Base-by-base conservation (phyloP, 2,113 vertebrate species). In the Eudyptes chrysolophus region DNA sequence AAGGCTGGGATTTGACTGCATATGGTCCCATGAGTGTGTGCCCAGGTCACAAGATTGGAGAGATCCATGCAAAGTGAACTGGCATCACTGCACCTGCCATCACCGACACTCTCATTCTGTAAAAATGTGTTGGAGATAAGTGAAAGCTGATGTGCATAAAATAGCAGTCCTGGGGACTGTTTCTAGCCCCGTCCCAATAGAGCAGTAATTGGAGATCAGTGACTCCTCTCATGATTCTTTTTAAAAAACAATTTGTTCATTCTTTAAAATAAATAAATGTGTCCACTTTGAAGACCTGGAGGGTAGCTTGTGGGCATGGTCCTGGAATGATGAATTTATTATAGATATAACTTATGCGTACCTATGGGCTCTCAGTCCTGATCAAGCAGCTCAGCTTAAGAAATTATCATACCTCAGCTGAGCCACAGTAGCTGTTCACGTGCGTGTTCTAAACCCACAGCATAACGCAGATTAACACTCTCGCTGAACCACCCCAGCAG, bases 21-120 rank as follows among this genome's bases (percentile, higher is more conserved):
- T 11, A 97, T 97, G n/a, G 96, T 96, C 11, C 97, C 96, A 0
- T 97, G 97, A 38, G 22, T 38, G 62, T 97, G 97, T 32, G 97
- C 97, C 97, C 97, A 97, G 72, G 60, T 25, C 52, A 97, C 97
- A 1, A 97, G 96, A 10, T 62, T 97, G 94, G 72, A 69, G 49
- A 97, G 94, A 62, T 94, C 96, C 1, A 0, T 4, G 8, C 3
- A 6, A 30, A 86, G 25, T 4, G 74, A 90, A 12, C 40, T 13
- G 57, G 38, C 19, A 15, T 40, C 0, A 1, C 52, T 22, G 89
- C 16, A 8, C 20, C 11, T 20, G 11, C n/a, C 1, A 0, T 71
- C 82, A 26, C 42, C 0, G 1, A 16, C 0, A 0, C 24, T 27
- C 76, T 90, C 4, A 0, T 17, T 74, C 97, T 97, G 94, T 25